These are phyloP conservation scores for Pteromalus puparum DNA, from an alignment of 1,140 invertebrate species.

Conservation along the genomic window DNA sequence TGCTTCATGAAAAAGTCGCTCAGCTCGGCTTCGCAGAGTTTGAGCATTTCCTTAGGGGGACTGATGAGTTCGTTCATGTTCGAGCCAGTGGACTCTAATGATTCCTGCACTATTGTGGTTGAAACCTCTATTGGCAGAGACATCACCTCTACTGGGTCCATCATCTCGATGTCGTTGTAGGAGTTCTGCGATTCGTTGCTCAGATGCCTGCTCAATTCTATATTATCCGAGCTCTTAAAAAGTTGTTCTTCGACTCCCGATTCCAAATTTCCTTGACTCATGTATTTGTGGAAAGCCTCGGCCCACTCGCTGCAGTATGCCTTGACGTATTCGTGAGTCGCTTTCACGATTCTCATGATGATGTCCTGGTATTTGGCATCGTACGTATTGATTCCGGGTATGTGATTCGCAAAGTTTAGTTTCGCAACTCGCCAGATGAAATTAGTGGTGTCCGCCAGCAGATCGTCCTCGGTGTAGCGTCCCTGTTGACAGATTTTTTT, in stretches of 20 bases:
- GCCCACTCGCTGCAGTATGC: not conserved
- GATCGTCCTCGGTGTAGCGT: not conserved
- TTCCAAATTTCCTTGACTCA: not conserved
- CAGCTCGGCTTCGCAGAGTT: constrained; percentile 27
- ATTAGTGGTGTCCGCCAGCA: not conserved
- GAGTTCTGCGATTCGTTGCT: not conserved
- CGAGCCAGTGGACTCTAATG: constrained; percentile 30
- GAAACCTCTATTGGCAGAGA: constrained; percentile 31
- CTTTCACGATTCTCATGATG: not conserved
- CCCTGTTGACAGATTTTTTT: not conserved
- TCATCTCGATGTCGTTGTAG: not conserved
- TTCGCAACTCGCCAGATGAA: constrained; percentile 32
- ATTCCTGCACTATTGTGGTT: not conserved
- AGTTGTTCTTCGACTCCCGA: not conserved
- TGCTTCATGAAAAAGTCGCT: constrained; percentile 49
- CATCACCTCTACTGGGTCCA: constrained; percentile 36
- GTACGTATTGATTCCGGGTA: not conserved
- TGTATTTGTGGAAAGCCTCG: not conserved
- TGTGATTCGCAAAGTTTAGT: not conserved
- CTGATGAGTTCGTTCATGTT: not conserved
- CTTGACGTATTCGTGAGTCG: not conserved
- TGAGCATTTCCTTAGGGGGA: constrained; percentile 2
- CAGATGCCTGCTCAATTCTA: not conserved
- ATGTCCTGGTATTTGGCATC: not conserved
- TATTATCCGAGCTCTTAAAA: not conserved